These are phyloP conservation scores for Stenodema calcarata DNA, from an alignment of 2,888 invertebrate genomes.

Conservation along the genomic window DNA sequence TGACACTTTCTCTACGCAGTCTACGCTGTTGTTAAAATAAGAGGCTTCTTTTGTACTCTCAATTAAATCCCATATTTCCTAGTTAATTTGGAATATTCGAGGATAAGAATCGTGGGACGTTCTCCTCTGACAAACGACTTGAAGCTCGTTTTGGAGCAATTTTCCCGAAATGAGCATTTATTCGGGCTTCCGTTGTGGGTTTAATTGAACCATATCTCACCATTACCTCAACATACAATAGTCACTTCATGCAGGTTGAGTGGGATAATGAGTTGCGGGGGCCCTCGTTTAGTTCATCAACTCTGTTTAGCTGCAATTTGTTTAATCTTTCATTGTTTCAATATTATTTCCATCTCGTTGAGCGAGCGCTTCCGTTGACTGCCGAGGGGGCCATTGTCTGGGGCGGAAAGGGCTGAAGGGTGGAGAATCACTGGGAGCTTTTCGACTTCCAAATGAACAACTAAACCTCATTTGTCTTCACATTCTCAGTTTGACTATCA, in stretches of 20 bases:
- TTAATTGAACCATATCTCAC: conserved; percentile 2
- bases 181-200: not conserved
- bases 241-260: not conserved
- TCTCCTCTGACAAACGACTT: not conserved
- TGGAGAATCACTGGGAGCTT: not conserved
- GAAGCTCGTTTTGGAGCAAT: not conserved
- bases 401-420: not conserved
- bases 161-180: not conserved
- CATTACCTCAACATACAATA: not conserved
- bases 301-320: not conserved
- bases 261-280: not conserved
- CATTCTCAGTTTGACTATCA: too few relatives aligned
- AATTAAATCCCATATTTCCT: not conserved
- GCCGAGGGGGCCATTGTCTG: not conserved
- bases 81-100: not conserved
- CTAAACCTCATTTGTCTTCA: too few relatives aligned
- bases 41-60: not conserved
- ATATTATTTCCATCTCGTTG: not conserved
- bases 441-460: not conserved
- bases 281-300: not conserved
- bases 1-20: too few relatives aligned
- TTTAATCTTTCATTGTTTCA: not conserved
- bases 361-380: not conserved
- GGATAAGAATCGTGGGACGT: not conserved
- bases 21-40: not conserved